Evolutionary conservation across 2,888 invertebrate genomes (phyloP), one percentile per base, ranked within the genome.

Genomic region (Xanthorhoe designata): DNA sequence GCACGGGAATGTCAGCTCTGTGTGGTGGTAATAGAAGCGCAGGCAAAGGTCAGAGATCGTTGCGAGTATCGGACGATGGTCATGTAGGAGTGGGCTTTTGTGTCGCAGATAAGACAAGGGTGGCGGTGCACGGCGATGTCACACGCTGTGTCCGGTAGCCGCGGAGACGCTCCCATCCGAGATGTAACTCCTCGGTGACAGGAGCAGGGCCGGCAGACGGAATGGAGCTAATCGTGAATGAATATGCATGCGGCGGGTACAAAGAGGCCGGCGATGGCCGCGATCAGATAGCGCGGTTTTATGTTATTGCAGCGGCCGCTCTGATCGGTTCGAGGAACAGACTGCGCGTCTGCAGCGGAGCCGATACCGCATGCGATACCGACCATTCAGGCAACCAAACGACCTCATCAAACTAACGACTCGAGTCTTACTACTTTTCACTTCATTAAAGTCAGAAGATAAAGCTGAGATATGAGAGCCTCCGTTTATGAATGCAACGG

Each of bases 31-130:
- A 64, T 50, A 68, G 18, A 35, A 60, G 49, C 17, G n/a, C 50
- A 18, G 54, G 18, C 42, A 9, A 13, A 15, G 18, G 35, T 4
- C 2, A 9, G 15, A 8, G 9, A 45, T 59, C 17, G 32, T 32
- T 2, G 17, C 32, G 18, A 45, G 56, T 52, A 59, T 24, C 24
- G 61, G 49, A 5, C 52, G 68, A 72, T 74, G 75, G 70, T 72
- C 74, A 72, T 76, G 76, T 81, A 77, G 74, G 75, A 81, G 82
- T 78, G 76, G 72, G 71, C 75, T 80, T 83, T 81, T 78, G 79
- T 85, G 85, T 87, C 73, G 69, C 74, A 77, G 87, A 85, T 88
- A 85, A 88, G 88, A 87, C 85, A 83, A 72, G 69, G 62, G 61
- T 58, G 61, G 61, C 76, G 75, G 77, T 77, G 79, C 4, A 72